A percentile compares a stretch with the other conserved stretches of the same genome.
Evolutionary conservation across 1,140 invertebrate species (phyloP).

Genomic region (Magallana angulata): DNA sequence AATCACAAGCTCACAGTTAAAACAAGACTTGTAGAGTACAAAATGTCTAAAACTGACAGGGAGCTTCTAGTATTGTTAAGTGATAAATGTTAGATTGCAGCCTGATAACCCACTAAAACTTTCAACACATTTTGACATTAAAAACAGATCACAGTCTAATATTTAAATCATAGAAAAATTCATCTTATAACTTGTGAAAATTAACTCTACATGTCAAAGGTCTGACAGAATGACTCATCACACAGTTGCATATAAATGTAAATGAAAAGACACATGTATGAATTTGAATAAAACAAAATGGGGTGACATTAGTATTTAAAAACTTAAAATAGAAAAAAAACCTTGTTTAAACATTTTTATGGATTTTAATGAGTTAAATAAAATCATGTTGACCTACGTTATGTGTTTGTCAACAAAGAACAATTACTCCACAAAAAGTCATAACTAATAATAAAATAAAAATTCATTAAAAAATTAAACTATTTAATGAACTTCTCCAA

Average conservation of each 20-base stretch:
- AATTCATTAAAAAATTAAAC: conserved; percentile 30
- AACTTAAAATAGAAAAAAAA: background rate
- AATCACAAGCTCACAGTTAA: conserved; percentile 13
- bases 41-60: background rate
- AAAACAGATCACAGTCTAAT: conserved; percentile 31
- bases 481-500: background rate
- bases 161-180: background rate
- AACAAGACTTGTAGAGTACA: background rate
- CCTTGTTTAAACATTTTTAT: background rate
- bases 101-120: conserved; percentile 10
- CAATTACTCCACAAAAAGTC: background rate
- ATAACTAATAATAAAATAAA: conserved; percentile 2
- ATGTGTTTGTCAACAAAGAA: background rate
- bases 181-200: background rate
- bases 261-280: background rate
- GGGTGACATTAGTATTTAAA: background rate
- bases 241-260: background rate
- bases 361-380: conserved; percentile 20
- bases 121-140: conserved; percentile 28
- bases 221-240: background rate
- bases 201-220: background rate
- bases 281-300: background rate
- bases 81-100: background rate
- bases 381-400: background rate
- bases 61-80: background rate